Percentiles rank a stretch among this genome's conserved stretches.
Evolutionary conservation across 92 coral and sea anemone genomes (phyloP).

Genomic region (Porites lobata): DNA sequence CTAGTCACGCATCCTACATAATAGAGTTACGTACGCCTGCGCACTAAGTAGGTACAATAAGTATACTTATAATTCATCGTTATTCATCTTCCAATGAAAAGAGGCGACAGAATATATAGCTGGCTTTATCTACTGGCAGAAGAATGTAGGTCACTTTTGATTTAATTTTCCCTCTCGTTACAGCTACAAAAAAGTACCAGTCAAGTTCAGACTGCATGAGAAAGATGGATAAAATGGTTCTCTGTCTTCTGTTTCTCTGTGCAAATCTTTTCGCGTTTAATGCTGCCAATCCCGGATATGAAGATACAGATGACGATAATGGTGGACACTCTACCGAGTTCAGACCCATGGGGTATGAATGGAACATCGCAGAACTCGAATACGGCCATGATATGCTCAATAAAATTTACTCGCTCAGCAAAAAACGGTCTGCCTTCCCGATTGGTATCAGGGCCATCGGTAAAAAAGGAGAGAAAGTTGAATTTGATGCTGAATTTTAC

Average conservation of each 20-base stretch:
- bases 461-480: not conserved
- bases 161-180: too few relatives aligned
- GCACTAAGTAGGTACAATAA: too few relatives aligned
- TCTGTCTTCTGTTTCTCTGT: not conserved
- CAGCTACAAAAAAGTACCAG: too few relatives aligned
- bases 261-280: not conserved
- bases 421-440: conserved; percentile 1
- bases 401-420: not conserved
- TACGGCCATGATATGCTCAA: not conserved
- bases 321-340: conserved; percentile 59
- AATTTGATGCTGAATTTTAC: conserved; percentile 1
- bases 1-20: too few relatives aligned
- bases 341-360: conserved; percentile 49
- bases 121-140: too few relatives aligned
- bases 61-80: too few relatives aligned
- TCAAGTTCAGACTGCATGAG: not conserved
- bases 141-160: too few relatives aligned
- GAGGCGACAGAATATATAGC: too few relatives aligned
- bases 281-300: not conserved
- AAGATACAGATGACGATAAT: conserved; percentile 50
- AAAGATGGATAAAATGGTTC: not conserved
- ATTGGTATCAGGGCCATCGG: not conserved
- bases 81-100: too few relatives aligned
- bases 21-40: too few relatives aligned
- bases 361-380: conserved; percentile 12